Base-by-base conservation (phyloP, 2,797 vertebrate species). In the Galagoides demidoff region DNA sequence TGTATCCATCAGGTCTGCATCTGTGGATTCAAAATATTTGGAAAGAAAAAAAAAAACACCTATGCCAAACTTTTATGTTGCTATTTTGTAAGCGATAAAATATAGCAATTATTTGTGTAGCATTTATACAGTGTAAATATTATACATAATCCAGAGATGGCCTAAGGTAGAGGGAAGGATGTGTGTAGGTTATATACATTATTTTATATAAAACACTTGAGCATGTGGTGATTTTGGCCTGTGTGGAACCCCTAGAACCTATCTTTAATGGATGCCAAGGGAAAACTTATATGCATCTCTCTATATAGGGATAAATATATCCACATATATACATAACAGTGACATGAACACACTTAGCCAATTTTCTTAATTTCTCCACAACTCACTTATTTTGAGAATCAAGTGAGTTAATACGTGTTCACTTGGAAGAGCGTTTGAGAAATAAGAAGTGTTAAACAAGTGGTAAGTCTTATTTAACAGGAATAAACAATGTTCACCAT, bases 381-480 rank as follows among this genome's bases (percentile, higher is more conserved):
- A 57, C 23, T 77, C 45, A 78, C 4, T 78, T n/a, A 20, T 86
- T 92, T 71, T 57, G 27, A 89, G 37, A 83, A 85, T 85, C 45
- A n/a, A 34, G 1, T 49, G 55, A 61, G 2, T 73, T 86, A 86
- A 85, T 81, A 68, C 70, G 34, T 63, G 34, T 70, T 95, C 22
- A 39, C 19, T 86, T 87, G 73, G 43, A 93, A 93, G 52, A 29
- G 29, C 37, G 10, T 70, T 23, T 87, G 11, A 95, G 49, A 74
- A 85, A 93, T 45, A 89, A 3, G 63, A 93, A 89, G 22, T 94
- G n/a, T 64, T 79, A 79, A 82, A 57, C 34, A 94, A 88, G n/a
- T 95, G 43, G 17, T 29, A 83, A 90, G 11, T 71, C 64, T 55
- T 59, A 49, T 77, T 83, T 95, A 70, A 13, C n/a, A 61, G 23